Conservation (phyloP, 2,797 vertebrate species). For the Trematocara caparti region DNA sequence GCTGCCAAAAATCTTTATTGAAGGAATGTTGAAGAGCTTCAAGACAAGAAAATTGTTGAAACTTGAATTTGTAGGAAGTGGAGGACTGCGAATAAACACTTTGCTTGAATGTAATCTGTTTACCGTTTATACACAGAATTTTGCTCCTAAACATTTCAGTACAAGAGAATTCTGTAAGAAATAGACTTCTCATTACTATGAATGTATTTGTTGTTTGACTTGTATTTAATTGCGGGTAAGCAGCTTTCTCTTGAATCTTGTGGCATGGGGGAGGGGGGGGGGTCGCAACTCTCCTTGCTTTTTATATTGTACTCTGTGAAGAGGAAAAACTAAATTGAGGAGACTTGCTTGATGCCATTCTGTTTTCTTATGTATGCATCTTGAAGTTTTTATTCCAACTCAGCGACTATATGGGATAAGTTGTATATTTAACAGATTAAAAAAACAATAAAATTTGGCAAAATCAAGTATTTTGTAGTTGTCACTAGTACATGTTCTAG, state of each 20-base stretch:
- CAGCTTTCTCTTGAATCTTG: constrained; percentile 35
- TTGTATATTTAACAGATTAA: constrained; percentile 70
- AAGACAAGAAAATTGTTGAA: constrained; percentile 32
- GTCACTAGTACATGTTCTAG: neutral
- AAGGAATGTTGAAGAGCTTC: constrained; percentile 24
- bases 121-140: constrained; percentile 64
- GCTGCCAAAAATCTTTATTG: constrained; percentile 71
- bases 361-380: constrained; percentile 70
- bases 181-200: constrained; percentile 52
- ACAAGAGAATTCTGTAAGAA: constrained; percentile 40
- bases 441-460: constrained; percentile 60
- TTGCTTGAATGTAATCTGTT: constrained; percentile 79
- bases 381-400: constrained; percentile 70
- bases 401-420: constrained; percentile 68
- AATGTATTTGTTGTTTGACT: constrained; percentile 75
- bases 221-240: constrained; percentile 60
- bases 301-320: constrained; percentile 7
- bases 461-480: constrained; percentile 11
- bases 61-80: constrained; percentile 49
- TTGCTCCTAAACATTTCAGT: constrained; percentile 68
- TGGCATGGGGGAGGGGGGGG: constrained; percentile 6
- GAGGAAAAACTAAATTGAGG: neutral
- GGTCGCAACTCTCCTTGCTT: neutral
- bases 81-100: neutral
- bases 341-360: constrained; percentile 37